Base-by-base conservation (phyloP, 2,797 vertebrate genomes). In the Spondyliosoma cantharus region DNA sequence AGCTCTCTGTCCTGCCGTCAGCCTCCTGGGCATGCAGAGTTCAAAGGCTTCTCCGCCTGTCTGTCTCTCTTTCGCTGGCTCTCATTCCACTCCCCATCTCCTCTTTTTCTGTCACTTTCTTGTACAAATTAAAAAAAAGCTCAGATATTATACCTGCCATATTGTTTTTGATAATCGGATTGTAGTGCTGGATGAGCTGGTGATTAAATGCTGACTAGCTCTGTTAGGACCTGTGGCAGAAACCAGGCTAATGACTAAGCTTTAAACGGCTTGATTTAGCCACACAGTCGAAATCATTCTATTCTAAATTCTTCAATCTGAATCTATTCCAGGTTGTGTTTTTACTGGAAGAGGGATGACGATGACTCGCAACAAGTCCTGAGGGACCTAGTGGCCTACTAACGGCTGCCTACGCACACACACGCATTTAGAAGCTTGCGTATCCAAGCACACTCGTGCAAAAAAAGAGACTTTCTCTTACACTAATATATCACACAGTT, bases 301-400 rank as follows among this genome's bases (percentile, higher is more conserved):
- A 9, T 62, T 81, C 37, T 71, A 61, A 53, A 29, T 65, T 73
- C 20, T 29, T 78, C 66, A 16, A 12, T n/a, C 74, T 17, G 60
- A 82, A 67, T 79, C 70, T 66, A 56, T 85, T 84, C 77, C 78
- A 83, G 77, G 76, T 85, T 89, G 58, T 81, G 72, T 80, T 91
- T 89, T 85, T 81, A 74, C 72, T 73, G 77, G 82, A 85, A 76
- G 60, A 76, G 22, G 22, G 42, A 85, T 78, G 85, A 85, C 29
- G 61, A 74, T 81, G 88, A 90, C 74, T 89, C 74, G 53, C 64
- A 61, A 59, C 74, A 73, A 59, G 84, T 90, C 90, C 83, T 32
- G 0, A 64, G 89, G 90, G 88, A 77, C 63, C 78, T 53, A 49
- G 70, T 90, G 87, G 74, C 90, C 91, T 88, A 88, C 80, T 86